Evolutionary conservation across 1,140 invertebrate genomes (phyloP).

Genomic region (Drosophila parabipectinata): DNA sequence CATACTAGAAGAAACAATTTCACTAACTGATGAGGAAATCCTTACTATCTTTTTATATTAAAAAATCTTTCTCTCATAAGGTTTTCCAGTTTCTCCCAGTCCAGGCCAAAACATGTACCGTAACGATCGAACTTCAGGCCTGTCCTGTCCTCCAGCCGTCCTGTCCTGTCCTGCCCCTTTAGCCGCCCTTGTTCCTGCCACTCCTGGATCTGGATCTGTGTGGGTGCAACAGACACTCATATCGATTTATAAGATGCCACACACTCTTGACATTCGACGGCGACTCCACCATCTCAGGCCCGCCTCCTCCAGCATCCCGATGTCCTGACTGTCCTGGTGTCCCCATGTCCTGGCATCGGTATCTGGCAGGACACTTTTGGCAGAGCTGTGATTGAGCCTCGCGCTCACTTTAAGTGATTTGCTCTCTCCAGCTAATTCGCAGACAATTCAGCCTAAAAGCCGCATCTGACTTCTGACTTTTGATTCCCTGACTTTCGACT

Average conservation of each 20-base stretch:
- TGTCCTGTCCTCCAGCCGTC: neutral
- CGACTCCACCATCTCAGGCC: constrained; percentile 23
- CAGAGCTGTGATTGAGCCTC: constrained; percentile 49
- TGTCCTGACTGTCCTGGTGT: constrained; percentile 12
- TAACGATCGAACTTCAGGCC: constrained; percentile 60
- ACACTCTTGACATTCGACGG: constrained; percentile 67
- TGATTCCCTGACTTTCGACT: constrained; percentile 25
- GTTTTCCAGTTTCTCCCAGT: neutral
- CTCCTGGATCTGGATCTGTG: constrained; percentile 15
- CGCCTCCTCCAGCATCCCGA: constrained; percentile 7
- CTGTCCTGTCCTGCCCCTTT: neutral
- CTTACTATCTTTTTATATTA: too few relatives aligned
- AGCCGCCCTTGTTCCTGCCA: neutral
- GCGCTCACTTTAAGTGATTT: constrained; percentile 70
- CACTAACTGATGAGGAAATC: too few relatives aligned
- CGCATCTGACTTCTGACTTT: constrained; percentile 38
- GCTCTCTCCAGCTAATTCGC: constrained; percentile 69
- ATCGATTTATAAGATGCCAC: constrained; percentile 77
- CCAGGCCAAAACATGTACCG: constrained; percentile 37
- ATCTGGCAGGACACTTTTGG: neutral
- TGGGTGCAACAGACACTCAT: constrained; percentile 72
- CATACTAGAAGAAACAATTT: too few relatives aligned
- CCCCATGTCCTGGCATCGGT: constrained; percentile 9
- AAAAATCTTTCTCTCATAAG: too few relatives aligned
- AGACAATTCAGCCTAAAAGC: constrained; percentile 49